Evolutionary conservation across 2,888 invertebrate genomes (phyloP), one percentile per base, ranked within the genome.

Genomic region (Mycalesis mineus): DNA sequence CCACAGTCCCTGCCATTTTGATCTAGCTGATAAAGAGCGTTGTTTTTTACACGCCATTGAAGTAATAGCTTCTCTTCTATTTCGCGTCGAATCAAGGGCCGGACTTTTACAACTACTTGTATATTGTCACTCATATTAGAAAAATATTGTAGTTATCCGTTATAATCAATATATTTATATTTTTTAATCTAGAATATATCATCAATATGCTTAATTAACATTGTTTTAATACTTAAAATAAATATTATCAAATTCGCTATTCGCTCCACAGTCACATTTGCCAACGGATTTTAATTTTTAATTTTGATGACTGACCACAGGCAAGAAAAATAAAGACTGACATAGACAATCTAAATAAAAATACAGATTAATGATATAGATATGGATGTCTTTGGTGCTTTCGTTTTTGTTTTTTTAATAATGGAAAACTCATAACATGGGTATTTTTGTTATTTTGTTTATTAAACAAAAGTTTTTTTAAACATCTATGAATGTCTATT

Each of bases 41-140:
- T 91, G 49, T 90, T 91, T 51, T 90, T 84, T 33, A 93, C 88
- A 40, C 84, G 82, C 95, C 95, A 95, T 72, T 92, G 91, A 60
- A 87, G 81, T 7, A 80, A 74, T 51, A 89, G 80, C 68, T 91
- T 91, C 6, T 91, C 90, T 40, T 92, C 91, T 48, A 91, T 84
- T 80, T 95, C 95, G 48, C 93, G 91, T 68, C 88, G 78, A 68
- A 93, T 92, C 8, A 94, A 74, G 17, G 94, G 94, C 45, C 95
- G 91, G 63, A 94, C 91, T 88, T 94, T 94, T 60, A 95, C 93
- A 58, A 93, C 94, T 54, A 95, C 95, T 90, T 94, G 93, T 51
- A 95, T 94, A 73, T 92, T 93, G 73, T 92, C 91, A 72, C 91
- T 91, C 92, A 92, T 92, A n/a, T n/a, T n/a, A n/a, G n/a, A n/a